Percentiles rank a stretch among this genome's conserved stretches.
Evolutionary conservation across 2,888 invertebrate genomes (phyloP).

Genomic region (Argyresthia goedartella): DNA sequence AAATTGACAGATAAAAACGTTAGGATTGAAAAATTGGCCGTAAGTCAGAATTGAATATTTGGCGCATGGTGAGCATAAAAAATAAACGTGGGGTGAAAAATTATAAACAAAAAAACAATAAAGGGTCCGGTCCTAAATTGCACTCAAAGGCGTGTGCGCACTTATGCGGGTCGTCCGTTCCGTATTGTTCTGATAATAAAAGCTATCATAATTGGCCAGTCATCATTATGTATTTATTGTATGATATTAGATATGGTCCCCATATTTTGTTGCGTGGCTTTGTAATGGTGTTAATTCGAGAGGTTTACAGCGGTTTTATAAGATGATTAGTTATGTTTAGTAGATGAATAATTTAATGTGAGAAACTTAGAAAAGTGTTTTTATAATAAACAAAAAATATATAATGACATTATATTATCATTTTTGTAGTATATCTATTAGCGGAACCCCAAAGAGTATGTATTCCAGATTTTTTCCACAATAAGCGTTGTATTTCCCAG

Average conservation of each 20-base stretch:
- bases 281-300: neutral
- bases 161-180: conserved; percentile 27
- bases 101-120: conserved; percentile 5
- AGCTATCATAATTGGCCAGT: neutral
- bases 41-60: too few relatives aligned
- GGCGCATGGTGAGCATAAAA: neutral
- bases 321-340: too few relatives aligned
- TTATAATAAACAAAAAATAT: too few relatives aligned
- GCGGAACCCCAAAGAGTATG: too few relatives aligned
- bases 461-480: too few relatives aligned
- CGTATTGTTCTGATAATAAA: neutral
- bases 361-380: too few relatives aligned
- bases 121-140: conserved; percentile 29
- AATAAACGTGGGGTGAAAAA: neutral
- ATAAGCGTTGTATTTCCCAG: too few relatives aligned
- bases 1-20: too few relatives aligned
- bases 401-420: too few relatives aligned
- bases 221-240: neutral
- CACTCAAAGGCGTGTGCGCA: conserved; percentile 32
- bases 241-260: neutral
- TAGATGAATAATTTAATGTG: too few relatives aligned
- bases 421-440: too few relatives aligned
- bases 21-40: too few relatives aligned
- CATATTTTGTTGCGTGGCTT: neutral
- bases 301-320: neutral